These are phyloP conservation scores for Chaetodon auriga DNA, from an alignment of 2,113 vertebrate genomes.

Conservation along the genomic window DNA sequence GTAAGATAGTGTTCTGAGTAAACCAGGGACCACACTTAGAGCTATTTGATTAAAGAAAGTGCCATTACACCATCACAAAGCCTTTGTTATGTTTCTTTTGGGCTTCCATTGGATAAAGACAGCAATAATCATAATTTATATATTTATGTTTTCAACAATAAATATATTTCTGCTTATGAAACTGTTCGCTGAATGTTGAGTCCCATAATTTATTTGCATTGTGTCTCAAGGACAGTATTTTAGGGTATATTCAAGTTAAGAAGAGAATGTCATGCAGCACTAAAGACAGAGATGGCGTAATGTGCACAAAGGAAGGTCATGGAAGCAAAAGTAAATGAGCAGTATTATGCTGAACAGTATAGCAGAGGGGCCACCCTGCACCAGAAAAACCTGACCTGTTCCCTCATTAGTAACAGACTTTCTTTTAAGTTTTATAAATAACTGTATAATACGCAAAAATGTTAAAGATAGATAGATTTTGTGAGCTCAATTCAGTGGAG, in stretches of 20 bases:
- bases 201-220: constrained; percentile 42
- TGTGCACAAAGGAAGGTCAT: not conserved
- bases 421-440: not conserved
- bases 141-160: constrained; percentile 86
- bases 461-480: constrained; percentile 3
- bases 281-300: not conserved
- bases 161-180: constrained; percentile 82
- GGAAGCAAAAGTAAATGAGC: not conserved
- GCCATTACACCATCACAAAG: constrained; percentile 53
- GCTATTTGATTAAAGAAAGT: constrained; percentile 44
- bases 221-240: constrained; percentile 10
- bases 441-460: constrained; percentile 2
- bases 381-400: not conserved
- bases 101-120: constrained; percentile 70
- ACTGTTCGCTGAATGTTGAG: constrained; percentile 48
- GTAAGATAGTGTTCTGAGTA: constrained; percentile 40
- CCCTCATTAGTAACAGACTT: constrained; percentile 6
- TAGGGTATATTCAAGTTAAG: not conserved
- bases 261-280: not conserved
- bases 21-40: constrained; percentile 70
- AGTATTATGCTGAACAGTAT: not conserved
- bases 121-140: constrained; percentile 84
- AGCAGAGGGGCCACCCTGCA: not conserved
- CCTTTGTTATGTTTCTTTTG: constrained; percentile 52
- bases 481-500: not conserved